Evolutionary conservation across 2,888 invertebrate genomes (phyloP), one percentile per base, ranked within the genome.

Genomic region (Nymphalis polychloros): DNA sequence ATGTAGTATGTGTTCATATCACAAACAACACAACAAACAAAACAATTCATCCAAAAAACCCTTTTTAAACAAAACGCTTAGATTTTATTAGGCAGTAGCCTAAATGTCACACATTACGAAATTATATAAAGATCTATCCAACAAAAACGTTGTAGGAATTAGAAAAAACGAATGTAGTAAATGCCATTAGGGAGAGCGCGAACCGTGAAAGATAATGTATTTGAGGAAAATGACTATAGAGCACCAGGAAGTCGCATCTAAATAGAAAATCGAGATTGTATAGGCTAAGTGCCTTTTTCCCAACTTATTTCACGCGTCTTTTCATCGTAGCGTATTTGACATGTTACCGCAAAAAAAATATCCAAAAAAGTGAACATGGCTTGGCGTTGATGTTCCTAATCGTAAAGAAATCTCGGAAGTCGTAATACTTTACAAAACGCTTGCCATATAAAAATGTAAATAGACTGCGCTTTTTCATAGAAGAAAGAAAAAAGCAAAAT

Each of bases 241-340:
- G 81, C 76, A 80, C 79, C 81, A 69, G 71, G 67, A 10, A 41
- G 72, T 67, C 62, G 67, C 62, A 57, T 68, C 68, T 71, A 70
- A 70, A 79, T 77, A 76, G 75, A 79, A 78, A 76, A 73, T 75
- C 76, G 76, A 72, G 81, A 84, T 84, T 81, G 83, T 82, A 84
- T 76, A 77, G 78, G 77, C 86, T 85, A 87, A 90, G 87, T 89
- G 86, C 83, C 85, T 88, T 88, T 82, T 88, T 86, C 86, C 27
- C 86, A 81, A 85, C 84, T 85, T 89, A 88, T 86, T 90, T 86
- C 83, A 85, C 81, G 79, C 80, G 73, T 80, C 84, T 82, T 82
- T 84, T 81, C 78, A 80, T 78, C 72, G 74, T 70, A 76, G 75
- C 73, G 68, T 72, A 64, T 75, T 78, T 75, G 75, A 72, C 76